These are phyloP conservation scores for Heteropelma amictum DNA, from an alignment of 2,888 invertebrate species.

Conservation along the genomic window DNA sequence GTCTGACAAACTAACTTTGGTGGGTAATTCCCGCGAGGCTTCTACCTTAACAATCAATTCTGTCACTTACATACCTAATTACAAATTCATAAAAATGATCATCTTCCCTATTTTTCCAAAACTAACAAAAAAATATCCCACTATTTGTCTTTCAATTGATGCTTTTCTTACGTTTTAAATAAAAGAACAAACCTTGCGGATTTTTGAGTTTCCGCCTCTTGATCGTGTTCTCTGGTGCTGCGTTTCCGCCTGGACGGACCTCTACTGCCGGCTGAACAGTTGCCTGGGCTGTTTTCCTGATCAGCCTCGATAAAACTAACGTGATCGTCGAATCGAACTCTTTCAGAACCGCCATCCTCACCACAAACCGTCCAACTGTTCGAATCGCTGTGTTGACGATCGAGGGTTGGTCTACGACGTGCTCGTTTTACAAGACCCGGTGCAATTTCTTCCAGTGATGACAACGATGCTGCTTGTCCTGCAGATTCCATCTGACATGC, in stretches of 20 bases:
- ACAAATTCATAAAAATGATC: neutral
- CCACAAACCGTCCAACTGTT: slow-evolving; percentile 74
- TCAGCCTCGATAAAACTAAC: slow-evolving; percentile 80
- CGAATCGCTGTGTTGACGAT: slow-evolving; percentile 74
- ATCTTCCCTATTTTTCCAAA: neutral
- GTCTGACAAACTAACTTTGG: neutral
- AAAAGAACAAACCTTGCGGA: slow-evolving; percentile 63
- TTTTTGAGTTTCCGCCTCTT: slow-evolving; percentile 68
- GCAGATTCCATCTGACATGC: slow-evolving; percentile 69
- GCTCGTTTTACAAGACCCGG: slow-evolving; percentile 75
- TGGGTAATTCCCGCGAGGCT: neutral
- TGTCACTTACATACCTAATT: too few species aligned
- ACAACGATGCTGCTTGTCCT: slow-evolving; percentile 77
- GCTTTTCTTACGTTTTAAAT: neutral
- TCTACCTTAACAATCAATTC: neutral
- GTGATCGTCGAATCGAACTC: slow-evolving; percentile 84
- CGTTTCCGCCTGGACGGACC: slow-evolving; percentile 56
- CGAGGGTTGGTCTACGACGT: slow-evolving; percentile 74
- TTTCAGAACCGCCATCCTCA: slow-evolving; percentile 81
- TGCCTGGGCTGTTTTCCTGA: slow-evolving; percentile 78
- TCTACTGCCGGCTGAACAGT: slow-evolving; percentile 28
- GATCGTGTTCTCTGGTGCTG: slow-evolving; percentile 66
- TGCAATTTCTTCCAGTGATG: slow-evolving; percentile 78
- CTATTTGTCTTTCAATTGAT: neutral
- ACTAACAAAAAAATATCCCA: neutral